These are phyloP conservation scores for Shargacucullia verbasci DNA, from an alignment of 2,888 invertebrate genomes.

Conservation along the genomic window DNA sequence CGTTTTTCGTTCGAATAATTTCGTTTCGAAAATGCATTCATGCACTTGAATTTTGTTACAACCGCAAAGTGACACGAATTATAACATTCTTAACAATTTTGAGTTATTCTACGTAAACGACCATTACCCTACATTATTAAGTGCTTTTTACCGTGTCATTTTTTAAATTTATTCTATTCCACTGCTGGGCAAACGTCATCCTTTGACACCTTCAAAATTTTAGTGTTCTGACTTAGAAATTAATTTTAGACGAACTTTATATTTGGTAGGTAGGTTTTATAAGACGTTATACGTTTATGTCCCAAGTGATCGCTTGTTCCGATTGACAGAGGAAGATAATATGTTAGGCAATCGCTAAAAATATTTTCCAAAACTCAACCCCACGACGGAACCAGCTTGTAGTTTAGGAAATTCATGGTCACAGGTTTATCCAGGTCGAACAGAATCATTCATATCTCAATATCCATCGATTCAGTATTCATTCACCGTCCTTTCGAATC, in stretches of 20 bases:
- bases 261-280: too few relatives aligned
- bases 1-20: neutral
- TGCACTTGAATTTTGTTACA: constrained; percentile 11
- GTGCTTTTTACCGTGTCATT: constrained; percentile 2
- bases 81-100: constrained; percentile 9
- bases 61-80: constrained; percentile 16
- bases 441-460: constrained; percentile 28
- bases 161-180: too few relatives aligned
- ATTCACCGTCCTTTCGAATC: constrained; percentile 27
- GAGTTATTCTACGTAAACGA: constrained; percentile 8
- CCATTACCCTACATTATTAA: constrained; percentile 27
- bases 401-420: constrained; percentile 14
- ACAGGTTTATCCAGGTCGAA: constrained; percentile 5
- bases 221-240: too few relatives aligned
- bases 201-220: too few relatives aligned
- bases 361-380: too few relatives aligned
- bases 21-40: constrained; percentile 4
- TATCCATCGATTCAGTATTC: constrained; percentile 46
- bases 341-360: too few relatives aligned
- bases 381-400: too few relatives aligned
- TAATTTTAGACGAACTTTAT: too few relatives aligned
- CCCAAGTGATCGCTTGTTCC: too few relatives aligned
- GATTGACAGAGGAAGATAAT: too few relatives aligned
- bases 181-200: too few relatives aligned
- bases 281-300: too few relatives aligned